Percentiles rank a stretch among this genome's conserved stretches.
Conservation (phyloP, 35 echinoderm and acorn worm species). For the Hemicentrotus pulcherrimus region DNA sequence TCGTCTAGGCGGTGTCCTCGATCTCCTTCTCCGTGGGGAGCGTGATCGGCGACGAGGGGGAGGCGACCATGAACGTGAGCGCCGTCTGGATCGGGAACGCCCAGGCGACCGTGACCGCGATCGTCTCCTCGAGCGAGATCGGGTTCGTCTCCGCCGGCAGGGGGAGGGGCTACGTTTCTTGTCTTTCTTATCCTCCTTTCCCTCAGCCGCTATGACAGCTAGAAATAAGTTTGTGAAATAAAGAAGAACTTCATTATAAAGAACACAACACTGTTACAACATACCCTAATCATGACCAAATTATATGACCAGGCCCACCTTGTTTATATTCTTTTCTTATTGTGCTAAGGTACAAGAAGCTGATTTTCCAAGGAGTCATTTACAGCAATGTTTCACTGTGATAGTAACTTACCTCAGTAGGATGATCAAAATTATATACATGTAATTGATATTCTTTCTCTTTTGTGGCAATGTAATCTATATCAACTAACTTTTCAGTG, state of each 20-base stretch:
- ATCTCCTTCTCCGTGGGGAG: conserved; percentile 58
- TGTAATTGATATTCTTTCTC: too few relatives aligned
- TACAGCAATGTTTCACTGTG: too few relatives aligned
- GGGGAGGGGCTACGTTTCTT: conserved; percentile 74
- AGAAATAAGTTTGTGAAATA: not conserved
- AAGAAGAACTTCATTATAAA: not conserved
- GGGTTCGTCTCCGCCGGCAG: conserved; percentile 58
- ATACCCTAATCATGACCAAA: not conserved
- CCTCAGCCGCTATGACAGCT: not conserved
- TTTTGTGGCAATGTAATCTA: too few relatives aligned
- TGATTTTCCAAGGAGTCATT: too few relatives aligned
- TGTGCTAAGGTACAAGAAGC: too few relatives aligned
- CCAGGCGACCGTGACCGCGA: conserved; percentile 62
- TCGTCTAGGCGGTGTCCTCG: conserved; percentile 31
- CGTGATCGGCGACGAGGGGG: conserved; percentile 52
- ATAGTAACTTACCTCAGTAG: too few relatives aligned
- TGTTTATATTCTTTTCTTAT: too few relatives aligned
- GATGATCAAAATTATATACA: too few relatives aligned
- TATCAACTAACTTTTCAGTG: too few relatives aligned
- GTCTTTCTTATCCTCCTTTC: conserved; percentile 63
- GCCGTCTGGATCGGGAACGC: conserved; percentile 43
- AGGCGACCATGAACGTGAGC: conserved; percentile 65
- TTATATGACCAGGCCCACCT: too few relatives aligned
- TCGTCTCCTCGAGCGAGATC: conserved; percentile 69
- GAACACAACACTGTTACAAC: not conserved